Evolutionary conservation across 2,113 vertebrate species (phyloP).

Genomic region (human (Homo sapiens)): GRCh38 chr12:114711001-114711500

Average conservation of each 20-base stretch:
- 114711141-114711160: too few relatives aligned
- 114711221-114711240: too few relatives aligned
- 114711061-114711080: too few relatives aligned
- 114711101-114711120: too few relatives aligned
- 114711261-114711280: accelerated
- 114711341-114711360: not conserved
- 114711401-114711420: not conserved
- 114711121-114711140: too few relatives aligned
- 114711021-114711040: too few relatives aligned
- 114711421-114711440: constrained; percentile 24
- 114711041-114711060: too few relatives aligned
- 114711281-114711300: accelerated
- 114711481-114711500: not conserved
- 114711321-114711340: accelerated
- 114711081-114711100: too few relatives aligned
- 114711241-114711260: not conserved
- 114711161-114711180: too few relatives aligned
- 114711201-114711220: too few relatives aligned
- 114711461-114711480: not conserved
- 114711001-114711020: too few relatives aligned
- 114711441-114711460: constrained; percentile 47
- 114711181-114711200: too few relatives aligned
- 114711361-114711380: not conserved
- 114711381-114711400: constrained; percentile 53
- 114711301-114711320: not conserved